Evolutionary conservation across 2,113 vertebrate genomes (phyloP), one percentile per base, ranked within the genome.

Genomic region (Collichthys lucidus): DNA sequence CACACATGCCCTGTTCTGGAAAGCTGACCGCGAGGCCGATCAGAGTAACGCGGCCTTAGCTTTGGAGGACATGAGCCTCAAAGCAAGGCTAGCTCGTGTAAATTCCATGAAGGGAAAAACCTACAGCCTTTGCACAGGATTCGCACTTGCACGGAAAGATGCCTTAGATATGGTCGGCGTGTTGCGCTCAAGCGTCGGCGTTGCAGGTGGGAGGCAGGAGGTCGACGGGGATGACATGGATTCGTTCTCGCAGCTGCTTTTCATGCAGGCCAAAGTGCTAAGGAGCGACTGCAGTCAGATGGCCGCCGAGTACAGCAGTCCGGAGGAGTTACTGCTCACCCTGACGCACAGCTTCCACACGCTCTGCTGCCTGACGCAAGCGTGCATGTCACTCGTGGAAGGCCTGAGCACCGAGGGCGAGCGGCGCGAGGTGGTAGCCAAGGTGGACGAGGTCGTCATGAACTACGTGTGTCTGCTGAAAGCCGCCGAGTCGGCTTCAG

Each of bases 341-440:
- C 96, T 98, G 96, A 97, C 96, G 71, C 97, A 97, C 94, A 98
- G 97, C 94, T 98, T 98, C 92, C 96, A 98, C 95, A 96, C 97
- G 82, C 96, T 98, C 91, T 98, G 97, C 93, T 97, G 96, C 93
- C 94, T 98, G 80, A 96, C 96, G 79, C 96, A 98, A 94, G 97
- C 97, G 91, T 97, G 97, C 97, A 97, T 98, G 96, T 96, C 95
- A 88, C 96, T 98, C 78, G 95, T 96, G 93, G 97, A 97, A 93
- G 95, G 96, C 24, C 95, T 97, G 94, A 94, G 95, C 93, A 92
- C 90, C 3, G 95, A 97, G 94, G 91, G 88, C 63, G 93, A 96
- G 94, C 96, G 92, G 84, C 94, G 93, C 35, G 95, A 96, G 92
- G 95, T 97, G 88, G 95, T 97, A 86, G 94, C 94, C 87, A 96